Percentiles rank a stretch among this genome's conserved stretches.
These are phyloP conservation scores for Rostratula benghalensis DNA, from an alignment of 2,113 vertebrate species.

Conservation along the genomic window DNA sequence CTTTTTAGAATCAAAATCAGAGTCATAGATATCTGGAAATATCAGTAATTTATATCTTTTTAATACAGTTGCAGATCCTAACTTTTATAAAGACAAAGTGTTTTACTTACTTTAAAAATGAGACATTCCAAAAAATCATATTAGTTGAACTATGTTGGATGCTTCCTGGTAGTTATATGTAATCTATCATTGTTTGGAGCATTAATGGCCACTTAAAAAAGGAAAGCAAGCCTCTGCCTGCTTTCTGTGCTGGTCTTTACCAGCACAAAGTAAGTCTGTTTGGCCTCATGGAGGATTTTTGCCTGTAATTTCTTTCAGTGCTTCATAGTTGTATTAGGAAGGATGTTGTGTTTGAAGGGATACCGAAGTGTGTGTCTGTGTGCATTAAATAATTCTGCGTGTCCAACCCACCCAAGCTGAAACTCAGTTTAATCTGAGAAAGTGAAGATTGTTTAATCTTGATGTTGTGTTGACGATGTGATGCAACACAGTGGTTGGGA, in stretches of 20 bases:
- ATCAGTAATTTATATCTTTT: not conserved
- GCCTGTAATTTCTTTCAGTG: not conserved
- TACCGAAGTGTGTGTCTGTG: not conserved
- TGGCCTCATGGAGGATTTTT: not conserved
- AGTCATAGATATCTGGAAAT: not conserved
- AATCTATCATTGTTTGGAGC: not conserved
- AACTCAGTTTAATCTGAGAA: not conserved
- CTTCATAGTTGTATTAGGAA: not conserved
- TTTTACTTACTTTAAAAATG: not conserved
- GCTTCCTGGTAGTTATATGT: not conserved
- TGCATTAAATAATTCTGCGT: not conserved
- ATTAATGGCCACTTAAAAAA: not conserved
- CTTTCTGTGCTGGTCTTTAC: not conserved
- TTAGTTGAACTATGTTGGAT: not conserved
- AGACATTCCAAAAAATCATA: not conserved
- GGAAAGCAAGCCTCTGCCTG: not conserved
- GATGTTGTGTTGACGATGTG: accelerated
- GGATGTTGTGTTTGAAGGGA: not conserved
- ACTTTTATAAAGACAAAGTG: not conserved
- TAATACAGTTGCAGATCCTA: not conserved
- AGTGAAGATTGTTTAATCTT: not conserved
- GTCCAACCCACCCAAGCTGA: not conserved
- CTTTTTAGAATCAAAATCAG: not conserved
- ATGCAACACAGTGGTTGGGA: not conserved
- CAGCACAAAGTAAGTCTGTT: not conserved